Base-by-base conservation (phyloP, 2,113 vertebrate species). In the Corythoichthys haematopterus region DNA sequence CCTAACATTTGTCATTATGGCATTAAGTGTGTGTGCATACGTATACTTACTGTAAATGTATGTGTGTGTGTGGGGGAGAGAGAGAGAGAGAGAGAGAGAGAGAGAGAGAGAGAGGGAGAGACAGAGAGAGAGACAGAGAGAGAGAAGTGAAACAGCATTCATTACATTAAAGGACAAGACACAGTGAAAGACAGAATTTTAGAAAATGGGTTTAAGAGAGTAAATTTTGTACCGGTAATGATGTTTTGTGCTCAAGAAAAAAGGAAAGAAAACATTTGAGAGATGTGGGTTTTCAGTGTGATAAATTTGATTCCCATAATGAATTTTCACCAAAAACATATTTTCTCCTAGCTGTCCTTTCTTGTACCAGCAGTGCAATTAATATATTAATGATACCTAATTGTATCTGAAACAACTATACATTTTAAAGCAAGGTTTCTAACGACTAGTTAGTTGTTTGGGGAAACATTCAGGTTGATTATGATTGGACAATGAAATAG, bases 1-100 rank as follows among this genome's bases (percentile, higher is more conserved):
- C 85, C 86, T 89, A 90, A 81, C 90, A 85, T 89, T 89, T 86
- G 83, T 82, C 85, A 69, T 76, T 63, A 33, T 69, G 68, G 58
- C 48, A 75, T 35, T 56, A 56, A 60, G 61, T 64, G 62, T 74
- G 69, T 69, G 65, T 68, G 50, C 33, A 47, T 35, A 64, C 64
- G 45, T 69, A 72, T 16, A 59, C 3, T 36, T 15, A 15, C 12
- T 40, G 6, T 37, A 8, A 16, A 10, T 48, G 48, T 57, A 47
- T 66, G 48, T 65, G 66, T 71, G 76, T 14, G 56, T 43, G 61
- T 20, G 11, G 2, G 52, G 4, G 9, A 11, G 28, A n/a, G 60
- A 40, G 50, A 46, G 43, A 52, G 69, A 61, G 77, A 80, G 76
- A 72, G 68, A 56, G 58, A 58, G 35, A 7, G 58, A 47, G 51